These are phyloP conservation scores for Andinoacara biseriatus DNA, from an alignment of 2,113 vertebrate species.

Conservation along the genomic window DNA sequence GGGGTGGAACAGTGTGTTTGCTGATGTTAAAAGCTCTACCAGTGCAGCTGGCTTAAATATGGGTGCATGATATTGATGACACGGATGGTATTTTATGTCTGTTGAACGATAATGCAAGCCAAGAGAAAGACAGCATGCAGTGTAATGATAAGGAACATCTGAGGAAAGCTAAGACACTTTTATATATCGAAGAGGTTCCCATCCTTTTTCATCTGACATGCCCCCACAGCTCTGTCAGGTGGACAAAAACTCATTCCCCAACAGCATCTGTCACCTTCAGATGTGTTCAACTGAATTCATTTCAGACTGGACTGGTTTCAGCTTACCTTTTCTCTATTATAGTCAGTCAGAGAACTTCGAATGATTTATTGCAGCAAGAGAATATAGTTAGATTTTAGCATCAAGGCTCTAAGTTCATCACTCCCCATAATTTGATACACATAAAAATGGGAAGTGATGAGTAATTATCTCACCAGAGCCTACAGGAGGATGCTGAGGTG, in stretches of 20 bases:
- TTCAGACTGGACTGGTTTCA: background rate
- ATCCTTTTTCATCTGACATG: slow-evolving; percentile 11
- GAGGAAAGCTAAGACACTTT: slow-evolving; percentile 1
- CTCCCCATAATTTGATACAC: background rate
- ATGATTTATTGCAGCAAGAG: slow-evolving; percentile 2
- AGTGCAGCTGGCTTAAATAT: background rate
- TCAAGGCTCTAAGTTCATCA: background rate
- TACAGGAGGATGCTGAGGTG: background rate
- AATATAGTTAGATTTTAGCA: background rate
- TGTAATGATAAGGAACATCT: slow-evolving; percentile 14
- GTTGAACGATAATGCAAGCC: slow-evolving; percentile 4
- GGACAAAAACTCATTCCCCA: background rate
- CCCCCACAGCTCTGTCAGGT: slow-evolving; percentile 10
- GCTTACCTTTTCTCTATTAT: background rate
- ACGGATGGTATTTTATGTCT: slow-evolving; percentile 6
- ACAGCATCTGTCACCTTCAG: background rate
- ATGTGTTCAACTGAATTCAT: background rate
- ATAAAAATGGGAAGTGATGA: background rate
- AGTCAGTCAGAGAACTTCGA: background rate
- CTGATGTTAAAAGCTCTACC: slow-evolving; percentile 26
- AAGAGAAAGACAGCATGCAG: slow-evolving; percentile 6
- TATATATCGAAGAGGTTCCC: slow-evolving; percentile 2
- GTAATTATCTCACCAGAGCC: background rate
- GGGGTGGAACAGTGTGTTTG: slow-evolving; percentile 28
- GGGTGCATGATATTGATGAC: slow-evolving; percentile 15